A percentile compares a stretch with the other conserved stretches of the same genome.
Conservation (phyloP, 2,797 vertebrate genomes). For the Rhinichthys osculus region DNA sequence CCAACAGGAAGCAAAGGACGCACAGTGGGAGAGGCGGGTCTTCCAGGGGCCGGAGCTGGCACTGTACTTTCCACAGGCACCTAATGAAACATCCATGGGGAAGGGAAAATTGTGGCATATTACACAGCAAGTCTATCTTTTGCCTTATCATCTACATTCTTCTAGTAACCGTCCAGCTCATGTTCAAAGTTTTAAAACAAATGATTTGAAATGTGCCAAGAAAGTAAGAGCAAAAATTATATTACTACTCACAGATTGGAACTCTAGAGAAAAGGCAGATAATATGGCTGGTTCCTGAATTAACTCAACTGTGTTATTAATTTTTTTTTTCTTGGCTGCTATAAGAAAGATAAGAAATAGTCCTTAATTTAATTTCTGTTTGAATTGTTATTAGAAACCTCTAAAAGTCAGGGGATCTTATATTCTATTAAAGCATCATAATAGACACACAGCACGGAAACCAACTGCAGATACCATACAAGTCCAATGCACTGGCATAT, state of each 20-base stretch:
- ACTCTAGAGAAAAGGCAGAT: conserved; percentile 17
- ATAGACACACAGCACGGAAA: conserved; percentile 79
- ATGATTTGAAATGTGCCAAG: background rate
- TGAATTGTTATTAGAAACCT: conserved; percentile 15
- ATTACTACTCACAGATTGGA: background rate
- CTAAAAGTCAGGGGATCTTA: background rate
- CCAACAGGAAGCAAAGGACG: conserved; percentile 87
- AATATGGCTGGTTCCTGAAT: conserved; percentile 14
- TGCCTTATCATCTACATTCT: conserved; percentile 42
- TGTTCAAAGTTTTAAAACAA: conserved; percentile 21
- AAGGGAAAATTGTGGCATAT: conserved; percentile 67
- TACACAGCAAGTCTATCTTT: conserved; percentile 60
- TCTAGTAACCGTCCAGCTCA: conserved; percentile 42
- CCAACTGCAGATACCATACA: conserved; percentile 91
- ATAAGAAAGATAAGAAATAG: background rate
- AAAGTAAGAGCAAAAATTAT: background rate
- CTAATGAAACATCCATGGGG: conserved; percentile 83
- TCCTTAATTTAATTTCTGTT: conserved; percentile 8
- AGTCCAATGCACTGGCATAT: conserved; percentile 76
- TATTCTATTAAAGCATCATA: conserved; percentile 26
- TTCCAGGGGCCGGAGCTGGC: conserved; percentile 73
- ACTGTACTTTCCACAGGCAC: conserved; percentile 88
- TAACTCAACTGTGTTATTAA: background rate
- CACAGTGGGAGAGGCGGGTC: conserved; percentile 89
- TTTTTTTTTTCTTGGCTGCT: background rate